Base-by-base conservation (phyloP, 2,888 invertebrate genomes). In the Melinopterus prodromus region DNA sequence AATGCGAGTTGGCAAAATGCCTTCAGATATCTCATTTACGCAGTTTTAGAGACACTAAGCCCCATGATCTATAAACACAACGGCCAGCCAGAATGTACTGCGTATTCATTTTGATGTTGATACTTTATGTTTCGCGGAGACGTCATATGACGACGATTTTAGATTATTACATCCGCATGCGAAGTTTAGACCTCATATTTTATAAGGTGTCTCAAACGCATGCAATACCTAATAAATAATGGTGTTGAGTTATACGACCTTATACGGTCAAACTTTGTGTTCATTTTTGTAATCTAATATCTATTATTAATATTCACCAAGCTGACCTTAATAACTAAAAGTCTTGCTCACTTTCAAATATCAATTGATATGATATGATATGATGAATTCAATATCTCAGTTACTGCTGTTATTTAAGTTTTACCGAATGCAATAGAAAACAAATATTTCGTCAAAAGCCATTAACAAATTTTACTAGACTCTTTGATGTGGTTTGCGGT, bases 311-410 rank as follows among this genome's bases (percentile, higher is more conserved):
- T 74, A 74, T n/a, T 6, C 36, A 71, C 16, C 26, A 71, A 35
- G 37, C 74, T 74, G 74, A 74, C 74, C 74, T 74, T 37, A 74
- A 53, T 53, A 53, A 53, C 15, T 6, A 16, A 6, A 16, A 14
- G n/a, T 71, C 16, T 16, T 71, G 71, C 26, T 71, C 71, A 71
- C 71, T 71, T 71, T 71, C 71, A 35, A 71, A 71, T 71, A 15
- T 71, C 16, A 35, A 71, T 16, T 71, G 71, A 71, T 71, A 71
- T 71, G 71, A 26, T 26, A 2, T 26, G 26, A 26, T 26, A 26
- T 26, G 26, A 26, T 74, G 37, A 74, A 74, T 37, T 15, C 35
- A 74, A 74, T 74, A 74, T 74, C 35, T 53, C 53, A 9, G 53
- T 2, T 53, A 53, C 53, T 53, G 9, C 9, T 53, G 12, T 53